These are phyloP conservation scores for Sula dactylatra DNA, from an alignment of 2,113 vertebrate species.

Conservation along the genomic window DNA sequence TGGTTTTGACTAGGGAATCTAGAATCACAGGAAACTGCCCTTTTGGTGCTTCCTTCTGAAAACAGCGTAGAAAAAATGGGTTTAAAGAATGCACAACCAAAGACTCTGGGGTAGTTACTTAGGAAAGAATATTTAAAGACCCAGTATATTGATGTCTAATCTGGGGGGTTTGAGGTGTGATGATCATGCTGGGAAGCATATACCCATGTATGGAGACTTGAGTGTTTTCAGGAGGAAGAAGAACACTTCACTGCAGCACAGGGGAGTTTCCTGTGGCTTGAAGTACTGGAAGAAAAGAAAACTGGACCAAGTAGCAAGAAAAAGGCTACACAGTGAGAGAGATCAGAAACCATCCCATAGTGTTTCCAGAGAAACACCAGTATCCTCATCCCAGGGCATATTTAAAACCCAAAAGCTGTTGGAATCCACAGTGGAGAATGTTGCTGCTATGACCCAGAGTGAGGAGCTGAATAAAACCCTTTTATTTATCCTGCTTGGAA, in stretches of 20 bases:
- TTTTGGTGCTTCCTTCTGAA: background rate
- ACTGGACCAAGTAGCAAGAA: background rate
- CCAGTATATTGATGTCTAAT: background rate
- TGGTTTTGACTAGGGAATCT: background rate
- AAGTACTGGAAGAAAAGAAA: background rate
- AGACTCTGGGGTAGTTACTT: background rate
- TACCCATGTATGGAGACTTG: background rate
- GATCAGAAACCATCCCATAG: background rate
- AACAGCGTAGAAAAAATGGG: background rate
- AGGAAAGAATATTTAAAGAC: background rate
- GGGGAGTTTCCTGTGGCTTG: background rate
- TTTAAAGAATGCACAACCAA: background rate
- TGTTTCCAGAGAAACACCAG: background rate
- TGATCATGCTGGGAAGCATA: background rate
- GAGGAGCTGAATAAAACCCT: background rate
- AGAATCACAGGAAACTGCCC: background rate
- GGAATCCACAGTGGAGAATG: background rate
- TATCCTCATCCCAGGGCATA: background rate
- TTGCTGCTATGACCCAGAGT: background rate
- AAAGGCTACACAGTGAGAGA: background rate
- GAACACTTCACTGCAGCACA: accelerated
- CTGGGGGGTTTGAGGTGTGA: accelerated
- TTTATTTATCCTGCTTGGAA: background rate
- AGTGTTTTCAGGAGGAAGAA: background rate
- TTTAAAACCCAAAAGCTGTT: background rate